Conservation (phyloP, 2,888 invertebrate genomes). For the Rosalia funebris region DNA sequence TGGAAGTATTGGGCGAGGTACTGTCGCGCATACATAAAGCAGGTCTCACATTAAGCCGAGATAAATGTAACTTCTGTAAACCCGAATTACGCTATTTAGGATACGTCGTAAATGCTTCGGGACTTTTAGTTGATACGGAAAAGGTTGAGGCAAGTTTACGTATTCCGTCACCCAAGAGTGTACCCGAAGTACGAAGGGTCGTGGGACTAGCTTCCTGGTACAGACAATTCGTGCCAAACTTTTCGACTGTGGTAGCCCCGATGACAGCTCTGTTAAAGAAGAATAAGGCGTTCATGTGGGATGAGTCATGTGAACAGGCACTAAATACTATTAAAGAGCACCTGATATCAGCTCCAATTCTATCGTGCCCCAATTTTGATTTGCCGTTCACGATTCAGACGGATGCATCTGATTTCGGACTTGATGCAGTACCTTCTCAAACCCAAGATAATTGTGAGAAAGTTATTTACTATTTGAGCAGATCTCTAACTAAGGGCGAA, state of each 20-base stretch:
- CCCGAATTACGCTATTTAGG: not conserved
- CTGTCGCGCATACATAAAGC: not conserved
- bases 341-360: not conserved
- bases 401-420: not conserved
- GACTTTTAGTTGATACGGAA: not conserved
- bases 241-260: not conserved
- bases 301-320: not conserved
- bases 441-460: not conserved
- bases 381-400: not conserved
- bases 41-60: not conserved
- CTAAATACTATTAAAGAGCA: not conserved
- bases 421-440: not conserved
- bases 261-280: not conserved
- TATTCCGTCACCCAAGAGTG: not conserved
- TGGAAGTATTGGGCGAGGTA: not conserved
- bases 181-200: not conserved
- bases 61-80: not conserved
- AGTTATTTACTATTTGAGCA: not conserved
- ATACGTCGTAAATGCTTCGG: not conserved
- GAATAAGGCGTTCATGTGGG: not conserved
- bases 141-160: not conserved
- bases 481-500: not conserved
- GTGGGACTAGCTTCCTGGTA: not conserved
- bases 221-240: not conserved
- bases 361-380: not conserved